These are phyloP conservation scores for Baryphthengus martii DNA, from an alignment of 2,113 vertebrate genomes.

Conservation along the genomic window DNA sequence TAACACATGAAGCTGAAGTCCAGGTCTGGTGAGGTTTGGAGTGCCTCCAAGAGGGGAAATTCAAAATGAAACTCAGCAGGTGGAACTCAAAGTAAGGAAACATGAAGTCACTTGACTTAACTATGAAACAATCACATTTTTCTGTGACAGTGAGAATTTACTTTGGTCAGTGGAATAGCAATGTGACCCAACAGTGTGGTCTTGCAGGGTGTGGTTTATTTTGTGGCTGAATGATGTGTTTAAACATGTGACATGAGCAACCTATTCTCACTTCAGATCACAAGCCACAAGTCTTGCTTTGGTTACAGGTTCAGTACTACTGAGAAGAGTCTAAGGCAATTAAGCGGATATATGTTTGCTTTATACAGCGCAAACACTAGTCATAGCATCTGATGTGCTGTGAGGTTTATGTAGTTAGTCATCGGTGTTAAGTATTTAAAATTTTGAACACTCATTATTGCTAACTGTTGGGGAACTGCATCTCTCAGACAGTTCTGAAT, in stretches of 20 bases:
- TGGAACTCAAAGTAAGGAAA: background rate
- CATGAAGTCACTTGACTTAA: background rate
- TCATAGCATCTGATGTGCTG: background rate
- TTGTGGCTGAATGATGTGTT: background rate
- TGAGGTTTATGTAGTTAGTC: background rate
- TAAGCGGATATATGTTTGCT: background rate
- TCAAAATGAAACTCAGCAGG: constrained; percentile 4
- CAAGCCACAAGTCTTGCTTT: background rate
- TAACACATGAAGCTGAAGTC: background rate
- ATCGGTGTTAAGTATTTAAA: background rate
- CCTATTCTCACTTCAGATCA: background rate
- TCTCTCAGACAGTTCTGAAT: background rate
- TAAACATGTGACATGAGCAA: background rate
- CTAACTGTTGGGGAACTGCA: background rate
- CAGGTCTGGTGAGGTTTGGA: background rate
- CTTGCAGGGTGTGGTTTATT: background rate
- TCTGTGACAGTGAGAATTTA: background rate
- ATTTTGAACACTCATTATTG: background rate
- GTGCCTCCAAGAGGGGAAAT: background rate
- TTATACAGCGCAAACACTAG: background rate
- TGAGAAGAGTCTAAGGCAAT: background rate
- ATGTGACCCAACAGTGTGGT: background rate
- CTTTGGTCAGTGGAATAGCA: background rate
- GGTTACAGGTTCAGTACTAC: background rate
- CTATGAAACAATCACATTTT: background rate